A percentile compares a stretch with the other conserved stretches of the same genome.
phyloP scores from a whole-genome alignment of 2,797 vertebrate species.

The Cossypha dichroa region DNA sequence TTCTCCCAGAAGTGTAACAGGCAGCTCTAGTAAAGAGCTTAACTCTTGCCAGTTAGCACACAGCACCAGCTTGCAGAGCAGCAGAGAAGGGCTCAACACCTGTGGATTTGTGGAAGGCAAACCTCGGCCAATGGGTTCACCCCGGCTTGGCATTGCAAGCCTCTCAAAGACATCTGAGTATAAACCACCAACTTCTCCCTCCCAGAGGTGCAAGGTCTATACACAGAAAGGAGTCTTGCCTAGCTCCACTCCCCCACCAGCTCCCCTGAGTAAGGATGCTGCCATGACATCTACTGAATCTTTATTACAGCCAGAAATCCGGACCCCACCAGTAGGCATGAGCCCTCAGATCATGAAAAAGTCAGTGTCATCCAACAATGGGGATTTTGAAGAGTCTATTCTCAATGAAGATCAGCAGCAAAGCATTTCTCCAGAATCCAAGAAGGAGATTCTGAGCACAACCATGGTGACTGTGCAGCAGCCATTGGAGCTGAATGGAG shows the following conservation, averaged over 20 bases:
- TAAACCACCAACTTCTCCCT: constrained; percentile 91
- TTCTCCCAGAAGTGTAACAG: constrained; percentile 84
- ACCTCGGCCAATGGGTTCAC: constrained; percentile 90
- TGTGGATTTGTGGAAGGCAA: constrained; percentile 88
- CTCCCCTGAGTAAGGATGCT: constrained; percentile 81
- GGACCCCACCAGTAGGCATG: constrained; percentile 91
- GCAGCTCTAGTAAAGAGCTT: constrained; percentile 76
- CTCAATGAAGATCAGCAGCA: constrained; percentile 55
- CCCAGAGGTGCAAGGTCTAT: constrained; percentile 93
- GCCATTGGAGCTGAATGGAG: constrained; percentile 91
- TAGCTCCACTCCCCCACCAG: constrained; percentile 79
- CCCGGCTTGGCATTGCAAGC: constrained; percentile 92
- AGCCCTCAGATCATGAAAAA: constrained; percentile 89
- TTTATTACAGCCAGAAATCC: constrained; percentile 81
- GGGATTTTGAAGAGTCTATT: constrained; percentile 68
- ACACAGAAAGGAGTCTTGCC: constrained; percentile 96
- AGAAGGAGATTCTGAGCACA: constrained; percentile 87
- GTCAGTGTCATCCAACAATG: constrained; percentile 76
- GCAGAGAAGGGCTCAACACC: constrained; percentile 87
- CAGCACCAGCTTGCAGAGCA: constrained; percentile 86
- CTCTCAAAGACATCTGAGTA: constrained; percentile 95
- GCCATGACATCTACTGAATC: constrained; percentile 83
- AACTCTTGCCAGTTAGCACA: constrained; percentile 80
- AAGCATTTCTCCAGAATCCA: constrained; percentile 71
- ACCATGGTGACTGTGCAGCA: constrained; percentile 95